These are phyloP conservation scores for Chelon auratus DNA, from an alignment of 2,797 vertebrate species.

Conservation along the genomic window DNA sequence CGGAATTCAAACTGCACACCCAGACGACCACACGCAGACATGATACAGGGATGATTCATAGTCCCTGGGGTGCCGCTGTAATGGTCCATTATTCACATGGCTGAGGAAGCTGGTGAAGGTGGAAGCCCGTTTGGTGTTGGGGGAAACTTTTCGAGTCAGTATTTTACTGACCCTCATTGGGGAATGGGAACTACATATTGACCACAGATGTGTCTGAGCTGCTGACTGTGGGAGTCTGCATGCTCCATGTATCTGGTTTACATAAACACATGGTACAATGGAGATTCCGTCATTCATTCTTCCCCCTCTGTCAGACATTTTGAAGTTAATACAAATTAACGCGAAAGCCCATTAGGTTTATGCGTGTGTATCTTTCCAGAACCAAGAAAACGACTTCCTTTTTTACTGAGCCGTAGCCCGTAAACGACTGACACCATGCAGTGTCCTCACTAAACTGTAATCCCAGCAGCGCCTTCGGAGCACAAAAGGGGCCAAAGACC, in stretches of 20 bases:
- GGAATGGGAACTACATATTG: conserved; percentile 56
- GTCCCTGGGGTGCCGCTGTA: conserved; percentile 61
- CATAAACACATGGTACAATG: conserved; percentile 22
- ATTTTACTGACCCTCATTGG: conserved; percentile 45
- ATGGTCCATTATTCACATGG: conserved; percentile 70
- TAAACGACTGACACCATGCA: conserved; percentile 51
- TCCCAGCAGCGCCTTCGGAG: conserved; percentile 37
- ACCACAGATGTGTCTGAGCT: conserved; percentile 69
- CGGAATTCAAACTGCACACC: conserved; percentile 49
- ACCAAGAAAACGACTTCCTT: conserved; percentile 39
- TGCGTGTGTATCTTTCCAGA: conserved; percentile 12
- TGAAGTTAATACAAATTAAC: conserved; percentile 13
- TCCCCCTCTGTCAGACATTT: neutral
- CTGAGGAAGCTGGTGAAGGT: conserved; percentile 44
- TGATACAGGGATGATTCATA: conserved; percentile 69
- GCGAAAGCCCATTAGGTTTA: neutral
- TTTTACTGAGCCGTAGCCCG: conserved; percentile 27
- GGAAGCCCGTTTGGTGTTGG: conserved; percentile 27
- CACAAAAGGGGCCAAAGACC: conserved; percentile 29
- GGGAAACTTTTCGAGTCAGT: conserved; percentile 27
- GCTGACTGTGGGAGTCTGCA: conserved; percentile 34
- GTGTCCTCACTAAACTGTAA: conserved; percentile 59
- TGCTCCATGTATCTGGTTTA: conserved; percentile 9
- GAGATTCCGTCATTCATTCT: conserved; percentile 15
- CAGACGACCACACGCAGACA: conserved; percentile 75